phyloP scores from a whole-genome alignment of 2,888 invertebrate species.

The Coleophora flavipennella region DNA sequence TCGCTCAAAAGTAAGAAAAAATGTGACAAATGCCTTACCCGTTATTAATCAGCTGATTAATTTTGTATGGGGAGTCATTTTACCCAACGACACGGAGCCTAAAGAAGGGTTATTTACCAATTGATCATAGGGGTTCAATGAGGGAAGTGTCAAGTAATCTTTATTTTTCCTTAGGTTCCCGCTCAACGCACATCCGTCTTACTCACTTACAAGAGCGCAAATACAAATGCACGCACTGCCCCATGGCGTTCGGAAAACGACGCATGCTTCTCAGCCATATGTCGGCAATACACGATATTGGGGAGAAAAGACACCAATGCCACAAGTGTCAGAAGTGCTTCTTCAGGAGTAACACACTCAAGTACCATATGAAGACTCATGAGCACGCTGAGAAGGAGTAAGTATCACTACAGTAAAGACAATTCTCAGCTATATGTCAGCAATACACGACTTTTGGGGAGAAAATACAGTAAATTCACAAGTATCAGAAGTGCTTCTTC shows the following conservation, averaged over 20 bases:
- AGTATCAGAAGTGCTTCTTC: slow-evolving; percentile 2
- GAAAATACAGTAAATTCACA: background rate
- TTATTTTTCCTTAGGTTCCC: slow-evolving; percentile 1
- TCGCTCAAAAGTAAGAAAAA: no score
- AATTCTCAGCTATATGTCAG: no score
- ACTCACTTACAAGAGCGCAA: slow-evolving; percentile 3
- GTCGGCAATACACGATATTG: slow-evolving; percentile 4
- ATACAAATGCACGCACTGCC: slow-evolving; percentile 4
- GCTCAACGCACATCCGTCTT: slow-evolving; percentile 4
- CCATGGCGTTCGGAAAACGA: slow-evolving; percentile 3
- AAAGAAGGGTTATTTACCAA: no score
- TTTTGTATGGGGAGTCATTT: no score
- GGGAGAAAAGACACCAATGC: slow-evolving; percentile 4
- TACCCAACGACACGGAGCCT: no score
- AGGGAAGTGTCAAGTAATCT: no score
- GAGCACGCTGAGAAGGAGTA: no score
- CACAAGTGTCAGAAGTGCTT: slow-evolving; percentile 1
- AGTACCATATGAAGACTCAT: slow-evolving; percentile 2
- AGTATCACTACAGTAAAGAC: no score
- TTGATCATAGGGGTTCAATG: no score
- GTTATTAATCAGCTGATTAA: no score
- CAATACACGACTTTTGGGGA: no score
- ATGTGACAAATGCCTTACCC: no score
- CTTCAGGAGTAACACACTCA: background rate
- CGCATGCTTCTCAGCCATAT: slow-evolving; percentile 1